Conservation (phyloP, 1,140 invertebrate species). For the Brachionus calyciflorus region DNA sequence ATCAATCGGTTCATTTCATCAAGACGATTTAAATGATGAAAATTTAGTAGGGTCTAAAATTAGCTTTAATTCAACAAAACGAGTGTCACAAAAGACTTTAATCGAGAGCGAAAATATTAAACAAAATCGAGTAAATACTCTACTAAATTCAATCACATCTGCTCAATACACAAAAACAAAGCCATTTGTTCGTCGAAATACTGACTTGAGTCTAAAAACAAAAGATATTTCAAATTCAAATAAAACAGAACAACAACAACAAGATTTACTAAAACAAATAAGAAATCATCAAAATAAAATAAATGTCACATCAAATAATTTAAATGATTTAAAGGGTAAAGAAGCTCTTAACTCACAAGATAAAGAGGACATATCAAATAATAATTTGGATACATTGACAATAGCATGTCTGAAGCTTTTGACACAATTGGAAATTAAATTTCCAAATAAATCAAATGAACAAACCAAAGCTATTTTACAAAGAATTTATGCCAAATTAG, state of each 20-base stretch:
- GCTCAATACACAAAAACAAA: neutral
- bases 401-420: slow-evolving; percentile 52
- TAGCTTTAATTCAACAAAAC: neutral
- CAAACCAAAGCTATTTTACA: slow-evolving; percentile 57
- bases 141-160: neutral
- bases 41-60: neutral
- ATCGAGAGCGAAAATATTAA: slow-evolving; percentile 15
- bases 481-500: slow-evolving; percentile 58
- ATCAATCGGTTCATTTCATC: neutral
- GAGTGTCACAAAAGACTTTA: neutral
- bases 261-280: slow-evolving; percentile 17
- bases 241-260: neutral
- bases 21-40: neutral
- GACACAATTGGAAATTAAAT: slow-evolving; percentile 60
- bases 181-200: neutral
- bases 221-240: neutral
- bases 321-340: neutral
- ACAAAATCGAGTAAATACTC: slow-evolving; percentile 31
- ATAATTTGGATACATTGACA: slow-evolving; percentile 48
- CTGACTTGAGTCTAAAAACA: neutral
- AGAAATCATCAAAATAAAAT: neutral
- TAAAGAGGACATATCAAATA: neutral
- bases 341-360: neutral
- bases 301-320: neutral
- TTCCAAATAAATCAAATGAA: slow-evolving; percentile 58